Evolutionary conservation across 2,888 invertebrate species (phyloP).

Genomic region (Scotopteryx bipunctaria): DNA sequence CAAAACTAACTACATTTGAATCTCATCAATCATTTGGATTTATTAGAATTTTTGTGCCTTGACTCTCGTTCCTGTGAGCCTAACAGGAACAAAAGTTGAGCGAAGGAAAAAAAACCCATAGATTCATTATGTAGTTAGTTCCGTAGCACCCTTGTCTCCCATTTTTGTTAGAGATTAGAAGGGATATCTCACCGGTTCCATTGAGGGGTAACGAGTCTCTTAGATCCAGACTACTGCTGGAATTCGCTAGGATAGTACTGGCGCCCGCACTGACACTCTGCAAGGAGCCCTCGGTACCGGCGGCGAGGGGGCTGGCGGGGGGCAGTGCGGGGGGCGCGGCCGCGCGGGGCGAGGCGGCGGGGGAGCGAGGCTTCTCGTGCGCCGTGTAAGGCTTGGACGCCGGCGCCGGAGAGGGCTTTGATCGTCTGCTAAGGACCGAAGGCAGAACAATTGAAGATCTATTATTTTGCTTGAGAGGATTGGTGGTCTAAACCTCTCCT

Average conservation of each 20-base stretch:
- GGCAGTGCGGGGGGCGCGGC: constrained; percentile 18
- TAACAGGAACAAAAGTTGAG: too few species aligned
- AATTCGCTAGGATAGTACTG: constrained; percentile 84
- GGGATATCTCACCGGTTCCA: constrained; percentile 14
- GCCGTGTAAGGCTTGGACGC: constrained; percentile 45
- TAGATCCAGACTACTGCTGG: constrained; percentile 68
- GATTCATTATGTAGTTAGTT: too few species aligned
- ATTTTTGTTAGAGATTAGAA: too few species aligned
- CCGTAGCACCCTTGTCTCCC: too few species aligned
- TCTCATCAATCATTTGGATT: too few species aligned
- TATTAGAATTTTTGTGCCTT: too few species aligned
- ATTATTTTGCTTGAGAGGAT: too few species aligned
- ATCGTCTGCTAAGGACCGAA: constrained; percentile 41
- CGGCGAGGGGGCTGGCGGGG: constrained; percentile 19
- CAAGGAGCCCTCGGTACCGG: constrained; percentile 66
- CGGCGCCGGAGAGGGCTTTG: constrained; percentile 49
- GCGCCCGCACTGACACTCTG: constrained; percentile 83
- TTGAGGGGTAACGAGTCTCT: constrained; percentile 35
- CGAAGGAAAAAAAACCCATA: too few species aligned
- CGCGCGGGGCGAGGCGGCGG: constrained; percentile 21
- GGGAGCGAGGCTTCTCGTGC: constrained; percentile 46
- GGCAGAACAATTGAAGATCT: too few species aligned
- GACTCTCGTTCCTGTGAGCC: too few species aligned
- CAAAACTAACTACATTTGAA: too few species aligned
- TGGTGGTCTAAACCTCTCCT: too few species aligned